These are phyloP conservation scores for Erebia aethiops DNA, from an alignment of 2,888 invertebrate species.

Conservation along the genomic window DNA sequence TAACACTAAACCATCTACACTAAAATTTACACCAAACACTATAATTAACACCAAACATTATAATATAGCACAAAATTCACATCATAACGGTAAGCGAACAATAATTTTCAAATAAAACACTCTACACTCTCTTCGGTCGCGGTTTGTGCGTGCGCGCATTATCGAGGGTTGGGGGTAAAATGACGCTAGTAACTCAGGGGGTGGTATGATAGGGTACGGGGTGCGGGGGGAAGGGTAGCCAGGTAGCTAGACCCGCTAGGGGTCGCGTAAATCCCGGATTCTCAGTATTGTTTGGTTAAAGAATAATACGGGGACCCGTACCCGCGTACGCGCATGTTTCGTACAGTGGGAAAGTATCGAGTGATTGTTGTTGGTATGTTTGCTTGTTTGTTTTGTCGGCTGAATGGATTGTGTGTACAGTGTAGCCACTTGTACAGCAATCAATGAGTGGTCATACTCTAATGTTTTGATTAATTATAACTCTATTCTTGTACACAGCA, in stretches of 20 bases:
- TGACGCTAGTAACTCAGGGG: constrained; percentile 47
- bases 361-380: constrained; percentile 22
- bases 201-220: constrained; percentile 35
- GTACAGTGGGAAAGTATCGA: constrained; percentile 25
- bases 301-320: constrained; percentile 50
- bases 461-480: constrained; percentile 6
- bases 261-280: constrained; percentile 61
- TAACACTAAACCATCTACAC: constrained; percentile 46
- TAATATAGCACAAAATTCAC: constrained; percentile 31
- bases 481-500: too few relatives aligned
- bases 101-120: constrained; percentile 42
- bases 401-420: constrained; percentile 30
- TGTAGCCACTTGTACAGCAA: constrained; percentile 23
- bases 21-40: constrained; percentile 42
- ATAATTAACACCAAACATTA: constrained; percentile 31
- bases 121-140: constrained; percentile 48
- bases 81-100: constrained; percentile 32
- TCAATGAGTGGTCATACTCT: constrained; percentile 14
- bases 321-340: constrained; percentile 49
- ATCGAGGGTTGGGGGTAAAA: constrained; percentile 61
- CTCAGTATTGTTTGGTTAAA: constrained; percentile 54
- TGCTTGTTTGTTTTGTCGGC: constrained; percentile 29
- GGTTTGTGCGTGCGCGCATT: constrained; percentile 62
- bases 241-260: constrained; percentile 60
- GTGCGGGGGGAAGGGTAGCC: constrained; percentile 49